Conservation (phyloP, 2,113 vertebrate genomes). For the Dicaeum eximium region DNA sequence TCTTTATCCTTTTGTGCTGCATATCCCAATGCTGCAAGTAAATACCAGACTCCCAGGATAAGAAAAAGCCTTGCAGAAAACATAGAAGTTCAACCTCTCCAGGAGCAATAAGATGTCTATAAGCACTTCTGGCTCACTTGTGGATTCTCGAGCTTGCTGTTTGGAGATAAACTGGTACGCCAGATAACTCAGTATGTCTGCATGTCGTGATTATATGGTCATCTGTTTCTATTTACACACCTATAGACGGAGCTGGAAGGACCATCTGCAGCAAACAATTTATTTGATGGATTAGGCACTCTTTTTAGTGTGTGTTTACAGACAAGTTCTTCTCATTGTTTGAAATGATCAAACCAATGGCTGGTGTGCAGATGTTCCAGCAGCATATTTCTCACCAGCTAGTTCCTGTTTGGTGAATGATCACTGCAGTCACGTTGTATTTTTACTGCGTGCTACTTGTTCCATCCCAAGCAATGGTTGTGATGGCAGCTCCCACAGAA, state of each 20-base stretch:
- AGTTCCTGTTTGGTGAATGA: background rate
- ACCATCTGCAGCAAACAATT: background rate
- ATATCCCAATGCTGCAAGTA: background rate
- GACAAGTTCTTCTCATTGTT: background rate
- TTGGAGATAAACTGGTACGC: background rate
- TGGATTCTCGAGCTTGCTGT: background rate
- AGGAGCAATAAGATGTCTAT: background rate
- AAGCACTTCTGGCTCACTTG: background rate
- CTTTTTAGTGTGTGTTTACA: background rate
- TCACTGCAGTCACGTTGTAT: background rate
- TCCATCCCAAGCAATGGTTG: background rate
- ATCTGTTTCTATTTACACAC: constrained; percentile 7
- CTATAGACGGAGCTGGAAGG: background rate
- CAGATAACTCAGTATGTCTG: background rate
- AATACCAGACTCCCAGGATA: background rate
- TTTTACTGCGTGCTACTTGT: background rate
- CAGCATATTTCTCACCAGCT: background rate
- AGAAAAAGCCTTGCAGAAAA: background rate
- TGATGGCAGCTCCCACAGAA: background rate
- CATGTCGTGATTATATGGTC: background rate
- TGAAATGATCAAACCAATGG: background rate
- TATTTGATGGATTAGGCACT: background rate
- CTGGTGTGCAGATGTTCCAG: background rate
- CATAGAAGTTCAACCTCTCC: background rate
- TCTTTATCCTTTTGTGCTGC: background rate